phyloP scores from a whole-genome alignment of 92 coral and sea anemone genomes.

The Scolanthus callimorphus region DNA sequence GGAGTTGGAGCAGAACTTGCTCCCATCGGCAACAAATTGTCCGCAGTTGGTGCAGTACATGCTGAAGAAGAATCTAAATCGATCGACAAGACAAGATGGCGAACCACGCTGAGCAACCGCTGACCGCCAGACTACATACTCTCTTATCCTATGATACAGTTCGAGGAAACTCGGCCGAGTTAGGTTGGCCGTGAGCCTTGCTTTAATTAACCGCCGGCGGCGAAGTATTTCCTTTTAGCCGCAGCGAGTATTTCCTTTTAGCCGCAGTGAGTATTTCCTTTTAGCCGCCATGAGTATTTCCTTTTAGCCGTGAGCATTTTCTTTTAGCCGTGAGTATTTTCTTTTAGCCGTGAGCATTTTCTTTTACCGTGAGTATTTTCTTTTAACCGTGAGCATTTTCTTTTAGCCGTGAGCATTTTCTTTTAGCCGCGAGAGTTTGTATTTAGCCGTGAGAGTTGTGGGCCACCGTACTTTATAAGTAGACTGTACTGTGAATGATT shows the following conservation, averaged over 20 bases:
- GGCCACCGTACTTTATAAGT: conserved; percentile 1
- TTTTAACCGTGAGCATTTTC: no score
- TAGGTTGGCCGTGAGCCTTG: no score
- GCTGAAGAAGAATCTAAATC: no score
- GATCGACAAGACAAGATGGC: not conserved
- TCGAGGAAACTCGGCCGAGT: not conserved
- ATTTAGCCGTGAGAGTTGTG: not conserved
- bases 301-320: no score
- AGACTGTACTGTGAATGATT: no score
- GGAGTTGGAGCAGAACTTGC: no score
- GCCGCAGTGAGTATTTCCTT: no score
- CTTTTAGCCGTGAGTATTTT: not conserved
- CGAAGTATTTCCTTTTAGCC: no score
- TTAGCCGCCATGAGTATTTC: no score
- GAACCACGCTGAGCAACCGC: not conserved
- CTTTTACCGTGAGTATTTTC: no score
- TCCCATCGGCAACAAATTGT: not conserved
- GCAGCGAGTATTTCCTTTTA: no score
- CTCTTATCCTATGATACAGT: not conserved
- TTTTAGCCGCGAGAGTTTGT: not conserved
- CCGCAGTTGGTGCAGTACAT: not conserved
- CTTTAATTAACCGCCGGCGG: no score
- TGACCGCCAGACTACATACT: not conserved
- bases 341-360: not conserved
- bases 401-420: not conserved